A percentile compares a stretch with the other conserved stretches of the same genome.
These are phyloP conservation scores for Crocallis elinguaria DNA, from an alignment of 2,888 invertebrate species.

Conservation along the genomic window DNA sequence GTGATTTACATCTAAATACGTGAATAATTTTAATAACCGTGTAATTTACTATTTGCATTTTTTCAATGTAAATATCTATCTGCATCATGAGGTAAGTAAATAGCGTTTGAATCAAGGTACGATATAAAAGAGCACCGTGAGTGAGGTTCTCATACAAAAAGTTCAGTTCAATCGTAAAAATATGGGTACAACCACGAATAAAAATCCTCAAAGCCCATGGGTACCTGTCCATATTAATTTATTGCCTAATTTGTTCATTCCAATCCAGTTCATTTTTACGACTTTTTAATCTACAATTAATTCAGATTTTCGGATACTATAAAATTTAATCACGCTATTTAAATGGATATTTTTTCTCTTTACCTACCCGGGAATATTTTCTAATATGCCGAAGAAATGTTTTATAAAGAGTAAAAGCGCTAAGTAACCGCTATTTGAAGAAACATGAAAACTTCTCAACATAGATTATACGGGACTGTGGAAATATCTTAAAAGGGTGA, in stretches of 20 bases:
- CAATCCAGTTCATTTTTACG: slow-evolving; percentile 45
- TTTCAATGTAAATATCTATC: no score
- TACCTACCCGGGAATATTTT: slow-evolving; percentile 26
- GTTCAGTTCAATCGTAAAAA: slow-evolving; percentile 16
- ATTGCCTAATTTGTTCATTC: slow-evolving; percentile 38
- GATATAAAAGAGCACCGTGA: not conserved
- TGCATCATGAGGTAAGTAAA: not conserved
- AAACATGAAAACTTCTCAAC: not conserved
- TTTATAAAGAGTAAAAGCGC: not conserved
- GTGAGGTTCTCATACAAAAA: slow-evolving; percentile 11
- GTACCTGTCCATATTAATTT: slow-evolving; percentile 36
- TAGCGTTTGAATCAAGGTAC: not conserved
- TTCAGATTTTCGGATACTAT: slow-evolving; percentile 40
- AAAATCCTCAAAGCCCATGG: slow-evolving; percentile 18
- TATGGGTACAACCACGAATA: slow-evolving; percentile 20
- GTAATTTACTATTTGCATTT: no score
- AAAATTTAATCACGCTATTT: slow-evolving; percentile 36
- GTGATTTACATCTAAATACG: no score
- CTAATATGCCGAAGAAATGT: not conserved
- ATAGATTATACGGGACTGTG: slow-evolving; percentile 5
- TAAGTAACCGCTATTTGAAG: slow-evolving; percentile 12
- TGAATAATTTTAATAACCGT: no score
- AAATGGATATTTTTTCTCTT: slow-evolving; percentile 35
- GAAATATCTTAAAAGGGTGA: slow-evolving; percentile 26
- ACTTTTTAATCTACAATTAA: slow-evolving; percentile 49